Evolutionary conservation across 2,113 vertebrate species (phyloP).

Genomic region (Neofelis nebulosa): DNA sequence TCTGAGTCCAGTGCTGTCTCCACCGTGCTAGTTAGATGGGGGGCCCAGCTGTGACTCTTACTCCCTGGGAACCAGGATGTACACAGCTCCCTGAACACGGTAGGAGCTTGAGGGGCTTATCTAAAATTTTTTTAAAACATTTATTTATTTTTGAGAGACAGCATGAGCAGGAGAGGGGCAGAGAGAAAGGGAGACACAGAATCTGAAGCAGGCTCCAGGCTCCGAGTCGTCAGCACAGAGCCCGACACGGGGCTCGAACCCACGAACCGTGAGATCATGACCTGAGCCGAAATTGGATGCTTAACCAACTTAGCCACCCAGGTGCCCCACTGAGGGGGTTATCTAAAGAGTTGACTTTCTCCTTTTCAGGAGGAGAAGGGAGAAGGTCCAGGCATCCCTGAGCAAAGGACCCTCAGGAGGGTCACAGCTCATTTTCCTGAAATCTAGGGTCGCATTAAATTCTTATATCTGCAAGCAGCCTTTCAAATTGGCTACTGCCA

Average conservation of each 20-base stretch:
- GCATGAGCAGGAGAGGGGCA: too few relatives aligned
- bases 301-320: too few relatives aligned
- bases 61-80: not conserved
- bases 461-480: constrained; percentile 76
- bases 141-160: too few relatives aligned
- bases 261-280: too few relatives aligned
- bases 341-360: not conserved
- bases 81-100: not conserved
- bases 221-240: too few relatives aligned
- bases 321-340: accelerated
- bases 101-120: accelerated
- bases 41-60: not conserved
- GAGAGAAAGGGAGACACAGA: too few relatives aligned
- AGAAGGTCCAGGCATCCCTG: not conserved
- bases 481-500: constrained; percentile 72
- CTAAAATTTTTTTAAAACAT: not conserved
- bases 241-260: too few relatives aligned
- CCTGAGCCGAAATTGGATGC: too few relatives aligned
- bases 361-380: not conserved
- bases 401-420: constrained; percentile 38
- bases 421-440: constrained; percentile 69
- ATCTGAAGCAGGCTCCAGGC: too few relatives aligned
- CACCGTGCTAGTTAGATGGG: not conserved
- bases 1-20: accelerated
- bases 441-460: constrained; percentile 78